These are phyloP conservation scores for Hyles euphorbiae DNA, from an alignment of 1,140 invertebrate species.

Conservation along the genomic window DNA sequence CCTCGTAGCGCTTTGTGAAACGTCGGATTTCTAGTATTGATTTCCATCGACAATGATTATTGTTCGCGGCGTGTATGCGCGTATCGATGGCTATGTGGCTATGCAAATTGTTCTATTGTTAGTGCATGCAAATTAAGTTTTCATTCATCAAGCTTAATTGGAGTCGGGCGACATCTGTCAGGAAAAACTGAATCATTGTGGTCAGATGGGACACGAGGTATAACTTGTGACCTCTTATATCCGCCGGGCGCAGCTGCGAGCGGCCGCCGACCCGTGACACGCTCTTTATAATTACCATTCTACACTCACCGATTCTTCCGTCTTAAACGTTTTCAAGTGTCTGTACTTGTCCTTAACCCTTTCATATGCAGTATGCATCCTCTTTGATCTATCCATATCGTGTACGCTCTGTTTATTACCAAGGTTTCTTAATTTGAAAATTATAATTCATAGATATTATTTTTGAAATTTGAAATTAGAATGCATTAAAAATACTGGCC, in stretches of 20 bases:
- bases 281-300: conserved; percentile 34
- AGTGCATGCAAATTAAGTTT: conserved; percentile 39
- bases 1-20: conserved; percentile 46
- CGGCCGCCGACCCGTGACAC: conserved; percentile 24
- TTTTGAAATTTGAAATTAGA: no score
- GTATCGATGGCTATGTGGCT: conserved; percentile 22
- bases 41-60: conserved; percentile 50
- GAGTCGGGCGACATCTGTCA: conserved; percentile 41
- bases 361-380: no score
- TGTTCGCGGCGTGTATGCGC: conserved; percentile 26
- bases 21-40: conserved; percentile 66
- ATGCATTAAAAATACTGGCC: no score
- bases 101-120: conserved; percentile 43
- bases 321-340: conserved; percentile 12
- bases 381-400: no score
- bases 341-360: no score
- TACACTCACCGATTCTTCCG: conserved; percentile 18
- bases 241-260: conserved; percentile 34
- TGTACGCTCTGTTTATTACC: no score
- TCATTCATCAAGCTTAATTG: conserved; percentile 41
- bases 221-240: conserved; percentile 35
- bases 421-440: no score
- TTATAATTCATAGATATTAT: no score
- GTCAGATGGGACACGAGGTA: conserved; percentile 33
- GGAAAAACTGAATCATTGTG: conserved; percentile 48